Evolutionary conservation across 2,113 vertebrate species (phyloP), one percentile per base, ranked within the genome.

Genomic region (Chiloscyllium plagiosum): DNA sequence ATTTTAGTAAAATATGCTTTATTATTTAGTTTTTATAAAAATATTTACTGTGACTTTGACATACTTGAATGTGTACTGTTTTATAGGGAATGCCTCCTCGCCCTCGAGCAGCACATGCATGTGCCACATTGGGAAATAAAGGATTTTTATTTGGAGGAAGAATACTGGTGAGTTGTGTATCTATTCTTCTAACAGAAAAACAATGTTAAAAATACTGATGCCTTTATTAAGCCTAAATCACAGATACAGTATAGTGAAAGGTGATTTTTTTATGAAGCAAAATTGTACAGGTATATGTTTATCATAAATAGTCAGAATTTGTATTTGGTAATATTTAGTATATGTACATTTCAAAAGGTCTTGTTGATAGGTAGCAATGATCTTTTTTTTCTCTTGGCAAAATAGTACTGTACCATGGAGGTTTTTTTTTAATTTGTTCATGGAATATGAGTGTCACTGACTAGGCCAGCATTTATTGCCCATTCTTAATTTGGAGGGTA

Each of bases 131-230:
- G 26, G 98, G 98, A 96, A 98, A 97, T 90, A 98, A 97, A 97
- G 99, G 99, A 52, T 99, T 99, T 96, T 95, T 99, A 80, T 99
- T 98, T 96, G 99, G 99, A 95, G 99, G 99, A 96, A 97, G 99
- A 97, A 98, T 99, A 96, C 98, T 98, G 99, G 99, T 99, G 96
- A 98, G 98, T 97, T 42, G 8, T 37, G 26, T 56, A 61, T 47
- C 17, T 50, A 19, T 65, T 10, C 85, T 42, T 47, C 10, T 37
- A 78, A 33, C 4, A 56, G n/a, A 42, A 72, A 72, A 29, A 17
- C 17, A 69, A 76, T 42, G 17, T 37, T 2, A 37, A 8, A 80
- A 80, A n/a, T 13, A 22, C 33, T 90, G 33, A 92, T 66, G 33
- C 37, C 33, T 42, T 92, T 20, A 37, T 90, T 33, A 13, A 89